Evolutionary conservation across 2,888 invertebrate species (phyloP).

Genomic region (Parthenolecanium corni): DNA sequence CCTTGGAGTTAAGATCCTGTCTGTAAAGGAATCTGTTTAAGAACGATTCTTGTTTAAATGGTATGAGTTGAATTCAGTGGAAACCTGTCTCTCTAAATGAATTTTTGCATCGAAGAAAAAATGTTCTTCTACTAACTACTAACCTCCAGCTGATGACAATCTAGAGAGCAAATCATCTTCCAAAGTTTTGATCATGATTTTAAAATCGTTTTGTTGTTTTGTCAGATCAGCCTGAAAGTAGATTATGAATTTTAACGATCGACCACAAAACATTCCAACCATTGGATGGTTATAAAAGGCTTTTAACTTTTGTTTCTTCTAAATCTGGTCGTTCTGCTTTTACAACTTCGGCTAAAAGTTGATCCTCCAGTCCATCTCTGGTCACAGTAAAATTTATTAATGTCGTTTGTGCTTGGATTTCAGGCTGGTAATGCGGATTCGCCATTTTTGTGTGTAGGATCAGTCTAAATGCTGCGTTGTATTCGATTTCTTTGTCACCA

Average conservation of each 20-base stretch:
- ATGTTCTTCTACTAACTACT: too few relatives aligned
- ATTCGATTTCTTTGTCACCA: slow-evolving; percentile 93
- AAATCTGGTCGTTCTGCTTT: slow-evolving; percentile 93
- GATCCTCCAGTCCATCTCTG: slow-evolving; percentile 89
- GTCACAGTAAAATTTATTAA: slow-evolving; percentile 95
- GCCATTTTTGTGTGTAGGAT: slow-evolving; percentile 90
- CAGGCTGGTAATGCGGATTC: slow-evolving; percentile 95
- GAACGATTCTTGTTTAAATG: too few relatives aligned
- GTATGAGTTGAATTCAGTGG: too few relatives aligned
- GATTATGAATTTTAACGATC: background rate
- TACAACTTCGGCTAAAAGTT: slow-evolving; percentile 88
- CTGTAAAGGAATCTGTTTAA: too few relatives aligned
- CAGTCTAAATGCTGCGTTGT: slow-evolving; percentile 71
- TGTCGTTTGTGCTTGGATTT: slow-evolving; percentile 96
- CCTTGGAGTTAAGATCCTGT: too few relatives aligned
- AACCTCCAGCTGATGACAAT: slow-evolving; percentile 46
- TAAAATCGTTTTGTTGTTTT: slow-evolving; percentile 92
- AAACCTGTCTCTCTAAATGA: too few relatives aligned
- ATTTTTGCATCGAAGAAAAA: too few relatives aligned
- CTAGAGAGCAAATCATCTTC: slow-evolving; percentile 85
- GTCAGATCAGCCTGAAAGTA: slow-evolving; percentile 68
- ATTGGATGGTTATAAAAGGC: background rate
- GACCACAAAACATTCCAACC: background rate
- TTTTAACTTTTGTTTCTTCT: slow-evolving; percentile 69
- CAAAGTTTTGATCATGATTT: slow-evolving; percentile 80